A percentile compares a stretch with the other conserved stretches of the same genome.
Evolutionary conservation across 2,113 vertebrate genomes (phyloP).

Genomic region (Podiceps cristatus): DNA sequence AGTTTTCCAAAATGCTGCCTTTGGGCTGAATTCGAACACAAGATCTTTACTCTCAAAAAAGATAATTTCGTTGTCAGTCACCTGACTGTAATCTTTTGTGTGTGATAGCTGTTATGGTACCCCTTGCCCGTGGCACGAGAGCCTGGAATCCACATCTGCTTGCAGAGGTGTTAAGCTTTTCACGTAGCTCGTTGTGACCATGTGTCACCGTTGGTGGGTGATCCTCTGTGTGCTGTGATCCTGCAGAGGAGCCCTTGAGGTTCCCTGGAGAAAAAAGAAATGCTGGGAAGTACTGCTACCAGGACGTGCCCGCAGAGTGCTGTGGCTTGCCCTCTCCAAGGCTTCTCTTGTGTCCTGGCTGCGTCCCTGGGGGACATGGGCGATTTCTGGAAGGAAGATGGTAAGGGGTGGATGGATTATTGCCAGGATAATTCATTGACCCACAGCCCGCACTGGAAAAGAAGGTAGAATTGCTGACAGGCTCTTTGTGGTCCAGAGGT

Average conservation of each 20-base stretch:
- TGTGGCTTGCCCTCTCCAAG: fast-evolving
- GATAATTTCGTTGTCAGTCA: background rate
- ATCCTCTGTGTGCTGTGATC: background rate
- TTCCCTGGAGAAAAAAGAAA: background rate
- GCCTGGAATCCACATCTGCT: background rate
- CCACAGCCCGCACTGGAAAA: background rate
- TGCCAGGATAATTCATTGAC: background rate
- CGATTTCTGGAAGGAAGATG: background rate
- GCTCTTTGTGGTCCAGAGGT: background rate
- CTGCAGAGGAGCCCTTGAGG: background rate
- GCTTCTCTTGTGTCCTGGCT: background rate
- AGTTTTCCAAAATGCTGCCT: background rate
- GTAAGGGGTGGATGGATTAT: background rate
- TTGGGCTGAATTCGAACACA: background rate
- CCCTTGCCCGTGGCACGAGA: background rate
- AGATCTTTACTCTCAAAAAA: background rate
- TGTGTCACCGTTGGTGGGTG: background rate
- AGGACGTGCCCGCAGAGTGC: fast-evolving
- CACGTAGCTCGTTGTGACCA: background rate
- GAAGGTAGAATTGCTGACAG: background rate
- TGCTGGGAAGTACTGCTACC: background rate
- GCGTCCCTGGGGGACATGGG: fast-evolving
- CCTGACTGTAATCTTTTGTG: background rate
- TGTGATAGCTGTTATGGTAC: background rate
- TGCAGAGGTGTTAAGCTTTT: background rate